Evolutionary conservation across 2,797 vertebrate species (phyloP).

Genomic region (Adrianichthys oophorus): DNA sequence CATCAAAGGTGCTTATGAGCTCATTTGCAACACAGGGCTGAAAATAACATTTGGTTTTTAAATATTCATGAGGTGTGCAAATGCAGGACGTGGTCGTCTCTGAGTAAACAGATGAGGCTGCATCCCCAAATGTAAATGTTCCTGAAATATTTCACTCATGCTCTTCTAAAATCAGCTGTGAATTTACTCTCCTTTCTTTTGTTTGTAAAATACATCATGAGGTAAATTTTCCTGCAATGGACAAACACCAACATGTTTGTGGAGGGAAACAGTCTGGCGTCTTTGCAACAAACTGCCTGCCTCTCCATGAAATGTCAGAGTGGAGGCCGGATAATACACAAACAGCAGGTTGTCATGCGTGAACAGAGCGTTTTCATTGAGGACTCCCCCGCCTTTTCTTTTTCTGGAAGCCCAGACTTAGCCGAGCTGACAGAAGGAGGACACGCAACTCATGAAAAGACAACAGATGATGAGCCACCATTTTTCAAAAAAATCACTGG

Average conservation of each 20-base stretch:
- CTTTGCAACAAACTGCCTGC: constrained; percentile 46
- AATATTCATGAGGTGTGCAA: constrained; percentile 32
- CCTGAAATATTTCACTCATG: constrained; percentile 1
- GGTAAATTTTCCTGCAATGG: constrained; percentile 27
- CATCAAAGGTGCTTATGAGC: constrained; percentile 28
- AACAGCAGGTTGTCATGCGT: constrained; percentile 50
- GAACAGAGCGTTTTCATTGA: constrained; percentile 32
- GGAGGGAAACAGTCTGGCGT: constrained; percentile 22
- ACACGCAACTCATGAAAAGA: constrained; percentile 44
- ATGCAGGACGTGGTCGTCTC: constrained; percentile 8
- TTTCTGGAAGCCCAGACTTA: constrained; percentile 37
- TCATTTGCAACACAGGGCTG: constrained; percentile 32
- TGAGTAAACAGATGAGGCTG: constrained; percentile 17
- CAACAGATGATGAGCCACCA: constrained; percentile 36
- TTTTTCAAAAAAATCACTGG: neutral
- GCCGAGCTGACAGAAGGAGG: constrained; percentile 55
- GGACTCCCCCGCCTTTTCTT: constrained; percentile 35
- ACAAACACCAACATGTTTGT: constrained; percentile 30
- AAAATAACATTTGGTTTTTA: constrained; percentile 31
- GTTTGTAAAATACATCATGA: constrained; percentile 24
- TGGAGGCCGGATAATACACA: constrained; percentile 17
- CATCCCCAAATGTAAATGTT: constrained; percentile 1
- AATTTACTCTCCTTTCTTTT: neutral
- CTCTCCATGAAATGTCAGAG: constrained; percentile 47
- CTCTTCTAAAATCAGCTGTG: neutral